These are phyloP conservation scores for Upupa epops DNA, from an alignment of 2,113 vertebrate species.

Conservation along the genomic window DNA sequence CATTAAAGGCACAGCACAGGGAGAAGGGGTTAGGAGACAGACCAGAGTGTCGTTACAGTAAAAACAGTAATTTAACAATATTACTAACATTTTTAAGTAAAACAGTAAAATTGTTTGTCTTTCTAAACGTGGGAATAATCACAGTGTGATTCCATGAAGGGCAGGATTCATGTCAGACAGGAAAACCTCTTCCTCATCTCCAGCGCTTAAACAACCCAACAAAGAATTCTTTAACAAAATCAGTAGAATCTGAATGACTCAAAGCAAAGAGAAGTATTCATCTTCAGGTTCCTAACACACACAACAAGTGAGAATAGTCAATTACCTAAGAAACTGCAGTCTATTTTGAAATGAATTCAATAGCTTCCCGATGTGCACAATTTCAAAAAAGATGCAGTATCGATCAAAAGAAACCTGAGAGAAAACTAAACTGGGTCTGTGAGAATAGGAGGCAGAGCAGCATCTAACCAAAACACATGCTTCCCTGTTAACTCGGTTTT, in stretches of 20 bases:
- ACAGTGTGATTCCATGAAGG: background rate
- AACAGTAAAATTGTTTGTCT: background rate
- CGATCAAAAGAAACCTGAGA: background rate
- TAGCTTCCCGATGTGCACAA: background rate
- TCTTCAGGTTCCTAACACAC: background rate
- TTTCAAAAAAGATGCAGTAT: background rate
- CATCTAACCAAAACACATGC: background rate
- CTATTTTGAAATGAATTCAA: background rate
- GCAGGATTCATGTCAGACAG: background rate
- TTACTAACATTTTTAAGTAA: background rate
- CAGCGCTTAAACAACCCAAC: background rate
- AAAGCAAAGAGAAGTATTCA: background rate
- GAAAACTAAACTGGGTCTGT: background rate
- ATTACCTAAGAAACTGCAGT: background rate
- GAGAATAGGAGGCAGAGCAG: background rate
- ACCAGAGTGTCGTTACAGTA: background rate
- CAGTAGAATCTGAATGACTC: background rate
- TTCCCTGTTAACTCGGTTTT: background rate
- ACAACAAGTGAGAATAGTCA: background rate
- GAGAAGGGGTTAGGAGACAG: background rate
- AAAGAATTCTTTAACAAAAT: background rate
- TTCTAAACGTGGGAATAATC: background rate
- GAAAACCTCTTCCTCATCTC: background rate
- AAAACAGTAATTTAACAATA: background rate
- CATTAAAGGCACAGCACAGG: constrained; percentile 17